Base-by-base conservation (phyloP, 2,888 invertebrate genomes). In the Amiota mariae region DNA sequence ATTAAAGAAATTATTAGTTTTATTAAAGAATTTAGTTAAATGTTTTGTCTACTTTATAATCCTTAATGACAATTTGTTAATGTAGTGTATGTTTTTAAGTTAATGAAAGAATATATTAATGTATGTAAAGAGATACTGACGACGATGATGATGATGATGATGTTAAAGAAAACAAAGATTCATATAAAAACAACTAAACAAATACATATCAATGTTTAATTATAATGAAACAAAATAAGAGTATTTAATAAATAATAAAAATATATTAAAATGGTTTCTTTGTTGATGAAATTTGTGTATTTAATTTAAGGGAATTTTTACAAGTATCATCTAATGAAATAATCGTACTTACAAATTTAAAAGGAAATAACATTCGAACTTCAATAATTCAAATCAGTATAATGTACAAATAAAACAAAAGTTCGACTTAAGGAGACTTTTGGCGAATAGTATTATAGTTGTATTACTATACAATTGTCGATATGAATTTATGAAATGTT, bases 181-280 rank as follows among this genome's bases (percentile, higher is more conserved):
- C 80, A 82, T 81, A 82, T 81, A 36, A 74, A 68, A 75, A 77
- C 51, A 72, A 78, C 78, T 71, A 76, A 75, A 64, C 51, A 57
- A 74, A 78, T 76, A 75, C 74, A 77, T 78, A 79, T 79, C 75
- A 78, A 74, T 79, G 79, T 79, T 76, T 73, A 63, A 79, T 72
- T 72, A 74, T 72, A 76, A 59, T 64, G 73, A 78, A 56, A 78
- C 66, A 79, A 78, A 36, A 24, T 24, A 80, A 76, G 81, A 80
- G 79, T 85, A 83, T 85, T 85, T 82, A 85, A 85, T 83, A 85
- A 84, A 84, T 78, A 79, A 79, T 90, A 90, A 91, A 91, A 91
- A 80, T 78, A 81, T 80, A 85, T 84, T 82, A 81, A 84, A 86
- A 85, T 84, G 89, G 89, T 89, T 89, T 89, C 89, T 84, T 84